A percentile compares a stretch with the other conserved stretches of the same genome.
phyloP scores from a whole-genome alignment of 1,140 invertebrate genomes.

The Halesus radiatus region DNA sequence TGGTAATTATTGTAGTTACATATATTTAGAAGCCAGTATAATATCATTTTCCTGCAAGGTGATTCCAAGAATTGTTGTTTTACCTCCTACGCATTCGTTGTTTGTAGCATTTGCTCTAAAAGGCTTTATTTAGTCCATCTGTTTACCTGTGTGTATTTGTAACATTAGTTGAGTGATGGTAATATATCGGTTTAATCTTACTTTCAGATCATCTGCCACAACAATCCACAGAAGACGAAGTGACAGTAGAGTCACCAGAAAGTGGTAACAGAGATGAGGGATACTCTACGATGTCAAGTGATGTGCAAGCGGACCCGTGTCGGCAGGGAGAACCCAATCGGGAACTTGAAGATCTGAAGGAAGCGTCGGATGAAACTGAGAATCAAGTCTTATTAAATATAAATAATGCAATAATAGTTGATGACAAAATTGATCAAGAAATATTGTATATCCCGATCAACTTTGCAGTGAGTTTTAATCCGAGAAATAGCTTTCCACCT shows the following conservation, averaged over 20 bases:
- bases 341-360: constrained; percentile 79
- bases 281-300: constrained; percentile 91
- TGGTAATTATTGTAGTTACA: no score
- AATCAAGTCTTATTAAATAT: constrained; percentile 70
- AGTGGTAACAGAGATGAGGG: constrained; percentile 87
- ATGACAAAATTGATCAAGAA: constrained; percentile 75
- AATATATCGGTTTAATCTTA: not conserved
- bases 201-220: constrained; percentile 63
- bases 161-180: no score
- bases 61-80: no score
- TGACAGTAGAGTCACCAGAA: constrained; percentile 77
- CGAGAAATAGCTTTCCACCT: constrained; percentile 80
- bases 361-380: constrained; percentile 79
- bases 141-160: no score
- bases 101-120: no score
- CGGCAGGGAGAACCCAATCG: constrained; percentile 72
- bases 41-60: no score
- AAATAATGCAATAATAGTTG: constrained; percentile 67
- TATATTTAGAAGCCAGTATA: no score
- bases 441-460: constrained; percentile 79
- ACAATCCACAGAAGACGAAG: constrained; percentile 70
- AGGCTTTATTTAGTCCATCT: no score
- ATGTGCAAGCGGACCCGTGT: constrained; percentile 81
- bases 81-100: no score
- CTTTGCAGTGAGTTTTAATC: constrained; percentile 75